Evolutionary conservation across 2,888 invertebrate genomes (phyloP).

Genomic region (Villa cingulata): DNA sequence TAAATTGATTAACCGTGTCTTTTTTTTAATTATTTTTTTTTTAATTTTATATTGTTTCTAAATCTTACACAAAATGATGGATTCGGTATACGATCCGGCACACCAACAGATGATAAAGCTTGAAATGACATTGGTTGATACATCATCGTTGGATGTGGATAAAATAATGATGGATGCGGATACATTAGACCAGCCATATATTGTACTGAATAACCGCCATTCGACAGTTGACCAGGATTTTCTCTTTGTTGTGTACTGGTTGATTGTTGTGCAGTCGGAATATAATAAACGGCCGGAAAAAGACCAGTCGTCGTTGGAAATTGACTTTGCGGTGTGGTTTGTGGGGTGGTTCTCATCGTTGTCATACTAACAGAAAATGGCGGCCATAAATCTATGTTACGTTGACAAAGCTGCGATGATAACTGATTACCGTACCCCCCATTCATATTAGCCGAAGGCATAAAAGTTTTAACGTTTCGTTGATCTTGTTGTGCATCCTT

Average conservation of each 20-base stretch:
- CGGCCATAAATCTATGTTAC: conserved; percentile 44
- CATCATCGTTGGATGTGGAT: conserved; percentile 44
- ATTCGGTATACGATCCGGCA: neutral
- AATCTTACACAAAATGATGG: neutral
- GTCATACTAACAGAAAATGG: conserved; percentile 42
- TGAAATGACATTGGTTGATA: conserved; percentile 44
- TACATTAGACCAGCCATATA: conserved; percentile 50
- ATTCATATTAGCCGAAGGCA: neutral
- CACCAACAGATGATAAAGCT: conserved; percentile 19
- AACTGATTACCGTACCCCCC: neutral
- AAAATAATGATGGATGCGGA: conserved; percentile 42
- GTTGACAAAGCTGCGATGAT: conserved; percentile 3
- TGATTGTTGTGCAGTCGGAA: conserved; percentile 36
- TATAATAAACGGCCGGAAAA: conserved; percentile 44
- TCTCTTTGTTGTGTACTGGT: conserved; percentile 19
- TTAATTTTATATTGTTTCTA: too few species aligned
- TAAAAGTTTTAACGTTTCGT: conserved; percentile 11
- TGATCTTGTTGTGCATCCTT: conserved; percentile 15
- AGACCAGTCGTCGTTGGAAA: conserved; percentile 32
- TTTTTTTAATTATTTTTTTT: neutral
- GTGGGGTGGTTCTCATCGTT: conserved; percentile 24
- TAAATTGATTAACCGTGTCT: too few species aligned
- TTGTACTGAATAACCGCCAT: conserved; percentile 39
- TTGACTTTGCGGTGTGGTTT: conserved; percentile 24
- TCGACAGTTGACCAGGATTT: conserved; percentile 19